Evolutionary conservation across 2,113 vertebrate species (phyloP).

Genomic region (Austrofundulus limnaeus): DNA sequence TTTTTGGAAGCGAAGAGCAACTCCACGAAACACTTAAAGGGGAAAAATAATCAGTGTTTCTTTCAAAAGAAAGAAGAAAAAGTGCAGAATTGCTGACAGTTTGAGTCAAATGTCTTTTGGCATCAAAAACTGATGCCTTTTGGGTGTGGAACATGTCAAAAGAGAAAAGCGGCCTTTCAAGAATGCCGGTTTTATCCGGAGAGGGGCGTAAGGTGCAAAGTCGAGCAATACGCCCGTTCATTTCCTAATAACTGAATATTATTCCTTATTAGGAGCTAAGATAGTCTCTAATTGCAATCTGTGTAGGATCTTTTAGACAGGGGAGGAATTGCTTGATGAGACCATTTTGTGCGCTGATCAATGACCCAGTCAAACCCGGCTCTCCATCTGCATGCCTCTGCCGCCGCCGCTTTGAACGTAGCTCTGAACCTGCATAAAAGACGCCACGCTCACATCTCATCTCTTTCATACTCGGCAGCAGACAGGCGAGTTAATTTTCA

Average conservation of each 20-base stretch:
- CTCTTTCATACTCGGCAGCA: slow-evolving; percentile 72
- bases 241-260: slow-evolving; percentile 77
- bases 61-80: slow-evolving; percentile 16
- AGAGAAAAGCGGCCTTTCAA: slow-evolving; percentile 52
- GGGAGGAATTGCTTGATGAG: slow-evolving; percentile 79
- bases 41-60: slow-evolving; percentile 31
- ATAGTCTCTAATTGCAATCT: slow-evolving; percentile 75
- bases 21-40: slow-evolving; percentile 20
- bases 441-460: slow-evolving; percentile 75
- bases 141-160: slow-evolving; percentile 36
- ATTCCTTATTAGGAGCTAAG: slow-evolving; percentile 74
- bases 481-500: slow-evolving; percentile 72
- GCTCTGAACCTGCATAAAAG: slow-evolving; percentile 81
- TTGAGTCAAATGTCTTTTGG: slow-evolving; percentile 30
- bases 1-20: slow-evolving; percentile 2
- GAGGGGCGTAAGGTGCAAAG: slow-evolving; percentile 55
- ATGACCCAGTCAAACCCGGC: slow-evolving; percentile 74
- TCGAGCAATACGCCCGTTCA: slow-evolving; percentile 58
- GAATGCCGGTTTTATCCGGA: slow-evolving; percentile 48
- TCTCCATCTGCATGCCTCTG: slow-evolving; percentile 63
- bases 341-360: slow-evolving; percentile 79
- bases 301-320: slow-evolving; percentile 71
- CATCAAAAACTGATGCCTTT: slow-evolving; percentile 47
- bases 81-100: not conserved
- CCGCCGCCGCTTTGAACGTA: slow-evolving; percentile 75